phyloP scores from a whole-genome alignment of 2,888 invertebrate genomes.

The Plagodis dolabraria region DNA sequence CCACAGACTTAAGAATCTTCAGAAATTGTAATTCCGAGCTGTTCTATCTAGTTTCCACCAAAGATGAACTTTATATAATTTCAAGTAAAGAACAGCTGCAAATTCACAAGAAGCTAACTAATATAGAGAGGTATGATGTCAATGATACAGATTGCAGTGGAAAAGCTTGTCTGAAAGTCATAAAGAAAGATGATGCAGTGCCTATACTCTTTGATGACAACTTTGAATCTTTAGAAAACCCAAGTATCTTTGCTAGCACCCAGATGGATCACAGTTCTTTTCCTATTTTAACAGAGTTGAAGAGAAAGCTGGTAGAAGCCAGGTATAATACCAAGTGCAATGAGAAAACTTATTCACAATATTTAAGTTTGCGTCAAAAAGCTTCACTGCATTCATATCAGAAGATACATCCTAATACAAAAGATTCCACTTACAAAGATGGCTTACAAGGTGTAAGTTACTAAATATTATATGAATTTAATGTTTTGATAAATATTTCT shows the following conservation, averaged over 20 bases:
- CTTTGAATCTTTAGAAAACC: conserved; percentile 50
- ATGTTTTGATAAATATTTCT: neutral
- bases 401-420: conserved; percentile 50
- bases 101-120: conserved; percentile 48
- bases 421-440: conserved; percentile 49
- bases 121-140: conserved; percentile 58
- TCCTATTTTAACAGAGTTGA: conserved; percentile 56
- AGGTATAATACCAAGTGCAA: conserved; percentile 59
- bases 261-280: conserved; percentile 41
- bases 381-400: conserved; percentile 56
- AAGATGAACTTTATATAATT: conserved; percentile 56
- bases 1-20: conserved; percentile 53
- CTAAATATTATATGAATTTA: neutral
- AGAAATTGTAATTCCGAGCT: conserved; percentile 61
- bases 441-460: conserved; percentile 48
- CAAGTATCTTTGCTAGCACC: conserved; percentile 20
- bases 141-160: conserved; percentile 58
- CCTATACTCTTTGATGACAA: conserved; percentile 70
- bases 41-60: conserved; percentile 59
- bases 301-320: conserved; percentile 63
- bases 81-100: conserved; percentile 49
- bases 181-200: conserved; percentile 59
- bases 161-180: conserved; percentile 55
- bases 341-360: conserved; percentile 54
- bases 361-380: conserved; percentile 56